Base-by-base conservation (phyloP, 2,797 vertebrate species). In the Poecilia picta region DNA sequence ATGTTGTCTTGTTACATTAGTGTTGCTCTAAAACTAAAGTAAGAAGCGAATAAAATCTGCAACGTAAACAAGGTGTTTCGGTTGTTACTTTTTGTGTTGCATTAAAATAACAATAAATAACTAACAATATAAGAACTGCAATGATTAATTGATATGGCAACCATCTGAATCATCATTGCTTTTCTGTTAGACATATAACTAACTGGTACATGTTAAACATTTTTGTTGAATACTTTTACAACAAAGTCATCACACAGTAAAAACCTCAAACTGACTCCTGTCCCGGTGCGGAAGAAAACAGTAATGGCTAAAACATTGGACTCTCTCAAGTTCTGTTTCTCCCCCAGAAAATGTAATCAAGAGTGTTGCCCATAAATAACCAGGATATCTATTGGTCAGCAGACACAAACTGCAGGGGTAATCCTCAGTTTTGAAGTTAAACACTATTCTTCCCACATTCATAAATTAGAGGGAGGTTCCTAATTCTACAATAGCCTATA, bases 401-500 rank as follows among this genome's bases (percentile, higher is more conserved):
- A 45, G 68, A 15, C 68, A 25, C 13, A 43, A 28, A 71, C 23
- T 71, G 41, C 68, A 71, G 41, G 66, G 23, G 23, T n/a, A 43
- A 70, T 45, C 66, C 39, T 70, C 41, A n/a, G 2, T 16, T n/a
- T 78, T 85, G 81, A 87, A 91, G 90, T 89, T 87, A 91, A 92
- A 92, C 89, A 89, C 89, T 86, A 89, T 94, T 71, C 93, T 91
- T 93, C 93, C 91, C 93, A 95, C 94, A 93, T 94, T 94, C 91
- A 94, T 92, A 95, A 94, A 94, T 91, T 91, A 92, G 93, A 95
- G 94, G 94, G 93, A 95, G 94, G 94, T 94, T 92, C 94, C 92
- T 94, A 89, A 94, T 93, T 94, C 92, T 85, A 93, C 93, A 94
- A 94, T 94, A 94, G 94, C 94, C 94, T 95, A 95, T 95, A 94